A percentile compares a stretch with the other conserved stretches of the same genome.
phyloP scores from a whole-genome alignment of 1,140 invertebrate genomes.

The Megathymus violae region DNA sequence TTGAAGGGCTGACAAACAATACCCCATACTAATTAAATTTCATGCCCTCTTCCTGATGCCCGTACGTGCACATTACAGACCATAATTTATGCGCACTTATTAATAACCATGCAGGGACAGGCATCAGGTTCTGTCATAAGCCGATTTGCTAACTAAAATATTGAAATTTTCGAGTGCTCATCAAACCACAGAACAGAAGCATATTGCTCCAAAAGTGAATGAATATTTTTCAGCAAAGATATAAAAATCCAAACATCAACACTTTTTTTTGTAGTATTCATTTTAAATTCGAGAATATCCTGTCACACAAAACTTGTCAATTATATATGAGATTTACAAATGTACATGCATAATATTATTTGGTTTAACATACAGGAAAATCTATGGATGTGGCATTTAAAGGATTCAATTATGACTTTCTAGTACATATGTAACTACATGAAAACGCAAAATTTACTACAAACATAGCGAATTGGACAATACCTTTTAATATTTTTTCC shows the following conservation, averaged over 20 bases:
- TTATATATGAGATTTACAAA: neutral
- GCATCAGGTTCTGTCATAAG: neutral
- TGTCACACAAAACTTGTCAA: no score
- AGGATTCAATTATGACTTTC: constrained; percentile 16
- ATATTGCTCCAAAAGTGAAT: neutral
- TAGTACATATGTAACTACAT: constrained; percentile 11
- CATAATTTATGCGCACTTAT: neutral
- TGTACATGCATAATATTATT: constrained; percentile 6
- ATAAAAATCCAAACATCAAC: neutral
- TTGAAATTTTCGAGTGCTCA: neutral
- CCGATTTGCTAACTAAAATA: neutral
- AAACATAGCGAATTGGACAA: constrained; percentile 65
- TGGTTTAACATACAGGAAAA: constrained; percentile 15
- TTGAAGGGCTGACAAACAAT: constrained; percentile 89
- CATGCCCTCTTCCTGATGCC: neutral
- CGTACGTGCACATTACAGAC: neutral
- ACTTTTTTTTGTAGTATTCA: neutral
- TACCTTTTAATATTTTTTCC: constrained; percentile 81
- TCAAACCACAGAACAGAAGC: neutral
- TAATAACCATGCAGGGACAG: neutral
- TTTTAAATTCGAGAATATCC: no score
- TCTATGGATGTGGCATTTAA: constrained; percentile 10
- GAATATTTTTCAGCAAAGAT: neutral
- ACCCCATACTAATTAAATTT: neutral
- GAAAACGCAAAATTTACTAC: constrained; percentile 18